Base-by-base conservation (phyloP, 92 coral and sea anemone species). In the Chrysogorgia sp. region DNA sequence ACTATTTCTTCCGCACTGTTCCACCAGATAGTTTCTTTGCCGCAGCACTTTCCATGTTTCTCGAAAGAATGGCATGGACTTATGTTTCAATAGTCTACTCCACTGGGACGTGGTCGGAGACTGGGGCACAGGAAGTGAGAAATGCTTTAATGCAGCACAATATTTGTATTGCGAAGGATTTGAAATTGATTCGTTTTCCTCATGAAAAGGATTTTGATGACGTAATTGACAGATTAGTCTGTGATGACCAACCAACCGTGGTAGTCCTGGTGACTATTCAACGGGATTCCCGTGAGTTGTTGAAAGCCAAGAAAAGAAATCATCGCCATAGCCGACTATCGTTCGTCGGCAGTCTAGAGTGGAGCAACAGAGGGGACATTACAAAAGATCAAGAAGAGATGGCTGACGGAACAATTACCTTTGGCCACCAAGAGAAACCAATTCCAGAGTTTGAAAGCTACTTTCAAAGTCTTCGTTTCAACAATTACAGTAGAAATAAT, bases 191-290 rank as follows among this genome's bases (percentile, higher is more conserved):
- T 9, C n/a, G 88, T 14, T 91, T 91, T 33, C 97, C 99, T 6
- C 83, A 49, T 5, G 67, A 63, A 33, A 34, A 85, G 24, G 96
- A 96, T 43, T 96, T 78, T 58, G 63, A 48, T 17, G 28, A 66
- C 2, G 74, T 89, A 50, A 85, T 96, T 19, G 22, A 57, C 29
- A 43, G 34, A 19, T 37, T 84, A 30, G 60, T 72, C 63, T 84
- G 66, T 43, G 56, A 43, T 24, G 83, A 71, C 43, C 79, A 86
- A 15, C n/a, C n/a, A n/a, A 83, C 71, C 37, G 97, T 86, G 10
- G 96, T 96, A 6, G 89, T 96, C 21, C 61, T 96, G 76, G 86
- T 92, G 21, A 92, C 97, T 50, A 96, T 96, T 31, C 99, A 96
- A 77, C 86, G 97, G 9, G 96, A 96, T 64, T 92, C 92, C 57